phyloP scores from a whole-genome alignment of 1,140 invertebrate genomes.

The Scaptomyza graminum region DNA sequence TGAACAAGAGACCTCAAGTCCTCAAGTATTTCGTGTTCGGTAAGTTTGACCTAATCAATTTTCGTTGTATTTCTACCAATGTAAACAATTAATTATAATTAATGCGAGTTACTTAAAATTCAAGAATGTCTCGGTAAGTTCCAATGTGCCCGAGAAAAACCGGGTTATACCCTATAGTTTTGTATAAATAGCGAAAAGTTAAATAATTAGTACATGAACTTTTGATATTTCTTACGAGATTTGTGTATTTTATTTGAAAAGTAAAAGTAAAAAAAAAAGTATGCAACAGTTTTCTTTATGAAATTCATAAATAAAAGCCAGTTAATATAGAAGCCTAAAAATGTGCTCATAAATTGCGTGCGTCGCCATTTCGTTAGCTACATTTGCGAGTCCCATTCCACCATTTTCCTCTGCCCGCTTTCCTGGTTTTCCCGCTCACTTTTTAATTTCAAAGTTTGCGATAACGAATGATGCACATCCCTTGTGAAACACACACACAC shows the following conservation, averaged over 20 bases:
- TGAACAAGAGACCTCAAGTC: too few species aligned
- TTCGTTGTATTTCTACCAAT: too few species aligned
- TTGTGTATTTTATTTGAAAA: neutral
- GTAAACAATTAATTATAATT: too few species aligned
- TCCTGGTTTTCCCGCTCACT: conserved; percentile 25
- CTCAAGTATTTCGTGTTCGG: too few species aligned
- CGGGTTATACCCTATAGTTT: too few species aligned
- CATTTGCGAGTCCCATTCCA: neutral
- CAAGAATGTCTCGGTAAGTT: too few species aligned
- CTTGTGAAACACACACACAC: conserved; percentile 16
- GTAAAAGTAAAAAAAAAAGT: conserved; percentile 22
- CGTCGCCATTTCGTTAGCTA: conserved; percentile 5
- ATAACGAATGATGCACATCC: conserved; percentile 80
- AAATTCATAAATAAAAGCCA: conserved; percentile 69
- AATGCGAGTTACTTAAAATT: too few species aligned
- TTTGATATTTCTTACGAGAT: neutral
- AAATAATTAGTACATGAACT: too few species aligned
- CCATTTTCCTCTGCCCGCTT: conserved; percentile 9
- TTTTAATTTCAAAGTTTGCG: conserved; percentile 81
- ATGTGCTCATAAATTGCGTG: conserved; percentile 66
- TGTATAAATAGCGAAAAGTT: too few species aligned
- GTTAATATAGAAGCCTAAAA: conserved; percentile 66
- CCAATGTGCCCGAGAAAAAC: too few species aligned
- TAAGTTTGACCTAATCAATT: too few species aligned
- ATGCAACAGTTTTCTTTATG: conserved; percentile 52